Conservation (phyloP, 2,888 invertebrate species). For the Dolichopus griseipennis region DNA sequence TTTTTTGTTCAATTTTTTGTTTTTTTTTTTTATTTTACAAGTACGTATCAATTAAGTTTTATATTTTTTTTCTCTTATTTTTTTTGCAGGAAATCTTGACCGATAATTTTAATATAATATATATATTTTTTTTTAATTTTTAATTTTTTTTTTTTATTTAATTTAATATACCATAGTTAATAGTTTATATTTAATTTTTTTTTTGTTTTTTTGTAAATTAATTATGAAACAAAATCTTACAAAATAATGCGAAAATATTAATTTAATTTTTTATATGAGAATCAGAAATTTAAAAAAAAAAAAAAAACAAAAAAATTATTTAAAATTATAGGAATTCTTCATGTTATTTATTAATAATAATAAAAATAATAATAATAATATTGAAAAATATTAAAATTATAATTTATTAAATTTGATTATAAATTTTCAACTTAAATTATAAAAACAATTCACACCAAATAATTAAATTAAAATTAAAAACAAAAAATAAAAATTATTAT, state of each 20-base stretch:
- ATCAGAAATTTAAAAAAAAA: too few species aligned
- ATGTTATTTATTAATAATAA: background rate
- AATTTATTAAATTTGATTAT: too few species aligned
- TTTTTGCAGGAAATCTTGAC: background rate
- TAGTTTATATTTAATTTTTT: background rate
- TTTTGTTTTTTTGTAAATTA: too few species aligned
- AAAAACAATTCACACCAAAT: background rate
- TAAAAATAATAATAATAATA: too few species aligned
- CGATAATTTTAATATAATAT: background rate
- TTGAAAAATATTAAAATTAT: too few species aligned
- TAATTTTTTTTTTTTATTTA: too few species aligned
- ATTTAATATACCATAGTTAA: background rate
- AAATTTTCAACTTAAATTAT: background rate
- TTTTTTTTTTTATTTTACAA: background rate
- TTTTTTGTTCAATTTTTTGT: background rate
- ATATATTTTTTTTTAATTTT: too few species aligned
- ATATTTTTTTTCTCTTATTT: background rate
- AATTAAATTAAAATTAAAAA: too few species aligned
- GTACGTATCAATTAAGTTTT: background rate
- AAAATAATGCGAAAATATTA: background rate
- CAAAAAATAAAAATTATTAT: too few species aligned
- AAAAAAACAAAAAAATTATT: background rate
- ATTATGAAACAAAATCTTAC: background rate
- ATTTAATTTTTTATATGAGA: too few species aligned
- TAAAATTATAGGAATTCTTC: conserved; percentile 3